phyloP scores from a whole-genome alignment of 2,888 invertebrate species.

The Caenorhabditis uteleia region DNA sequence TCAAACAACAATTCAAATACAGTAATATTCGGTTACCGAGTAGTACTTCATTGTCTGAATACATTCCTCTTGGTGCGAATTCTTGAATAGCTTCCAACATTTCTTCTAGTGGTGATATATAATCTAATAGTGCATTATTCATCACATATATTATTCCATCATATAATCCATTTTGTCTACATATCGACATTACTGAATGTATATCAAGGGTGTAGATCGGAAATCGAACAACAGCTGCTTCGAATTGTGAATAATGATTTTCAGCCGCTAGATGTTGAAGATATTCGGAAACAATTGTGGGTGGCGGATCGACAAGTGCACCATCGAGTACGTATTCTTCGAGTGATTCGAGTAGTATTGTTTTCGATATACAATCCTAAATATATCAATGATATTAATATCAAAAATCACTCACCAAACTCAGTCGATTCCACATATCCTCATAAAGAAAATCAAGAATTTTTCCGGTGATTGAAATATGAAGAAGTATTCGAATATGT shows the following conservation, averaged over 20 bases:
- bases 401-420: too few species aligned
- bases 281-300: slow-evolving; percentile 78
- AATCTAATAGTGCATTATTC: slow-evolving; percentile 81
- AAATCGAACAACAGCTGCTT: slow-evolving; percentile 79
- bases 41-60: slow-evolving; percentile 72
- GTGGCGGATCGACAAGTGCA: slow-evolving; percentile 71
- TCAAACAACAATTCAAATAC: slow-evolving; percentile 83
- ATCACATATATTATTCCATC: slow-evolving; percentile 81
- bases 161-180: slow-evolving; percentile 76
- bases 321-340: slow-evolving; percentile 73
- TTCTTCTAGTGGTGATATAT: slow-evolving; percentile 78
- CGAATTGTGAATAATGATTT: slow-evolving; percentile 77
- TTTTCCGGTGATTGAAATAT: slow-evolving; percentile 41
- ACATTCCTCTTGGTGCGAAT: slow-evolving; percentile 50
- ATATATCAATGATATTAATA: too few species aligned
- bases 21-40: slow-evolving; percentile 85
- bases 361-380: slow-evolving; percentile 75
- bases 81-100: slow-evolving; percentile 59
- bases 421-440: slow-evolving; percentile 75
- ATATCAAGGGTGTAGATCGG: slow-evolving; percentile 81
- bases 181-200: slow-evolving; percentile 77
- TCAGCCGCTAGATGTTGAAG: slow-evolving; percentile 77
- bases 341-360: slow-evolving; percentile 78
- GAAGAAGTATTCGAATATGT: slow-evolving; percentile 53
- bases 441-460: slow-evolving; percentile 72